Base-by-base conservation (phyloP, 2,888 invertebrate species). In the Hydroisotoma schaefferi region DNA sequence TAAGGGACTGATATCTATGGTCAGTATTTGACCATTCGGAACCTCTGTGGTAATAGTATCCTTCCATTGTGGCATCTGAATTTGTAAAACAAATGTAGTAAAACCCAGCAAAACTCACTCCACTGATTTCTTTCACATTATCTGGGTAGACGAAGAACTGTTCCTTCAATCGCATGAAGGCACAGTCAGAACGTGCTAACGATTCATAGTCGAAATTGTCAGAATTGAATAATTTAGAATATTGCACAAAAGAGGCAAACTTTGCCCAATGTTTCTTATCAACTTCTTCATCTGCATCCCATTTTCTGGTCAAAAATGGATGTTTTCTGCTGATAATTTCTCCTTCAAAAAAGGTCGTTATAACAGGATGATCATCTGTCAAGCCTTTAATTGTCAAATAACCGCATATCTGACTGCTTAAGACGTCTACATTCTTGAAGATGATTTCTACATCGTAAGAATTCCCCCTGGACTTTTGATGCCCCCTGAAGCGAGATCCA, bases 151-250 rank as follows among this genome's bases (percentile, higher is more conserved):
- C 47, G 26, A 56, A 46, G 25, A 56, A 56, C n/a, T 56, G 94
- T 79, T 95, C 95, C 80, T 95, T 95, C 94, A 94, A 95, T 78
- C 94, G 82, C 94, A 95, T 94, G 79, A 94, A 95, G 57, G 94
- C 92, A 79, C 86, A 92, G 78, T 95, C 94, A 74, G 92, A 90
- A 75, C 86, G 84, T 72, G 85, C 84, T 74, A 95, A 81, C 68
- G 87, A 87, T 73, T 90, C 88, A 80, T 94, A 95, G 78, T 94
- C 92, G 80, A 95, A 95, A 68, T 85, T 86, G 80, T 95, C 94
- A 0, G 92, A 88, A 79, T 95, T 95, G 79, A 95, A 95, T 60
- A 87, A 88, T 79, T 94, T 93, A 68, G 88, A 85, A 79, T 93
- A 94, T 76, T 89, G 87, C 75, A 85, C 86, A 81, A 90, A 91